A percentile compares a stretch with the other conserved stretches of the same genome.
Conservation (phyloP, 2,797 vertebrate species). For the Stomatorhinus walkeri region DNA sequence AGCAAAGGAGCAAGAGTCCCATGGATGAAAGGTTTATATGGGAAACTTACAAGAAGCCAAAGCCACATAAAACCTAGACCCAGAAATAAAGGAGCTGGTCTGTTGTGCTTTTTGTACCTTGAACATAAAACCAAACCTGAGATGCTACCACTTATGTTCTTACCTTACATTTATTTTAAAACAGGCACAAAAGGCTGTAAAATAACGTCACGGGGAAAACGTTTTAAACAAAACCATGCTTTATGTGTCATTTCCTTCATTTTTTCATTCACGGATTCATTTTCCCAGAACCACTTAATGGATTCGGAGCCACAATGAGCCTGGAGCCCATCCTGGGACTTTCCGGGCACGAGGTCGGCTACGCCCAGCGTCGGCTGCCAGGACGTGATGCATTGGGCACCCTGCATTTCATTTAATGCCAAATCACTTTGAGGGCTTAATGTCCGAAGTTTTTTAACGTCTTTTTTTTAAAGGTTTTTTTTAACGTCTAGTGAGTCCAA, state of each 20-base stretch:
- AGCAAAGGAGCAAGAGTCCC: background rate
- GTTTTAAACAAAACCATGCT: background rate
- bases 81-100: background rate
- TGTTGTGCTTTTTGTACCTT: background rate
- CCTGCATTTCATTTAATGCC: background rate
- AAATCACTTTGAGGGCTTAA: background rate
- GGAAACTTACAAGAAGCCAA: background rate
- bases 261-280: background rate
- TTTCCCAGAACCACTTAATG: background rate
- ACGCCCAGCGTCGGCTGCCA: background rate
- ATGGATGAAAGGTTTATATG: background rate
- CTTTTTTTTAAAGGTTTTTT: background rate
- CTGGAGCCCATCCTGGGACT: background rate
- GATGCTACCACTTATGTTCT: background rate
- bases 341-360: background rate
- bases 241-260: slow-evolving; percentile 2
- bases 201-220: background rate
- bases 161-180: background rate
- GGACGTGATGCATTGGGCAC: background rate
- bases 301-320: background rate
- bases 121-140: background rate
- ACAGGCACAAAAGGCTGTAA: background rate
- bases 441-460: background rate
- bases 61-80: background rate
- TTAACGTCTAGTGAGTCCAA: background rate